Base-by-base conservation (phyloP, 1,140 invertebrate species). In the Antheraea pernyi region DNA sequence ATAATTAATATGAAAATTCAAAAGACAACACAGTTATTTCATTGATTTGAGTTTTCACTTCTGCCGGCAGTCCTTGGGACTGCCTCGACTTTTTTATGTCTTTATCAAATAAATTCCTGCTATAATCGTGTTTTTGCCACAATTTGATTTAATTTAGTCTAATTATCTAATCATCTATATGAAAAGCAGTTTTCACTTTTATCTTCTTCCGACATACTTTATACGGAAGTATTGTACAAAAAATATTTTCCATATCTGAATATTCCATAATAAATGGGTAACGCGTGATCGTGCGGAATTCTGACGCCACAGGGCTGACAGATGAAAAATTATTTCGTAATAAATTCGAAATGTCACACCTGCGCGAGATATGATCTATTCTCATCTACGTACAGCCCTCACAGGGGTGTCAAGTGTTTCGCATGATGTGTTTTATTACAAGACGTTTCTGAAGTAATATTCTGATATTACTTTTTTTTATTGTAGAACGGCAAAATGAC, bases 291-390 rank as follows among this genome's bases (percentile, higher is more conserved):
- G 37, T 59, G 68, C 68, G 60, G 30, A 62, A 69, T 68, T 37
- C 53, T 37, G 58, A 36, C 61, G 58, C 30, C 61, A 58, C 65
- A 18, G 64, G 19, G 60, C 60, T 59, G 71, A 73, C 71, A 73
- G 60, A 61, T 61, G 65, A 67, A 64, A 73, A 73, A 73, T 63
- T 73, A 68, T 73, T 60, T 63, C 70, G 53, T 72, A 65, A 70
- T 67, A 61, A 61, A 61, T 61, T 61, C 46, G 60, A 30, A 61
- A 30, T 30, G 60, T 30, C 60, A 61, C 19, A 61, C 60, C 60
- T 61, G 60, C 30, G 46, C 16, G 13, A 7, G 46, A 53, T 53
- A 53, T 53, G 46, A 53, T 53, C 46, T 53, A 53, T 53, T 53
- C 46, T 13, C 46, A 16, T 53, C 46, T 53, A 16, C 46, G 46